Evolutionary conservation across 2,797 vertebrate species (phyloP), one percentile per base, ranked within the genome.

Genomic region (Eulemur rubriventer): DNA sequence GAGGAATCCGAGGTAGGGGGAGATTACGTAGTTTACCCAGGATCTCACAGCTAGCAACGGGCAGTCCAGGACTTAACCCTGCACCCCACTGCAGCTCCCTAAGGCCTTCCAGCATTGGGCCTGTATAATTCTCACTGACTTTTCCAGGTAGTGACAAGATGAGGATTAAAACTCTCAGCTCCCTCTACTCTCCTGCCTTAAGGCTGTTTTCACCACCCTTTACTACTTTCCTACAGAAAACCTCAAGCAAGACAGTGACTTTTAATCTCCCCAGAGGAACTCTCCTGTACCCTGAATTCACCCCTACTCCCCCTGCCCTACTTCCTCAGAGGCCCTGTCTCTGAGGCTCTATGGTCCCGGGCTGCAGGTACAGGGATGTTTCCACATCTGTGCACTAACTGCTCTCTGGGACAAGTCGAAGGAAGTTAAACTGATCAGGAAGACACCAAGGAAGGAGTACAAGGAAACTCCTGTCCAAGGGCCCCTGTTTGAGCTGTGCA

Each of bases 361-460:
- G 46, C 95, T 97, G 79, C 97, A 99, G 98, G 98, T 98, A 99
- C 94, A 99, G 99, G 99, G 99, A 99, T 96, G 98, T 98, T 99
- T 99, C 97, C 99, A 99, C 80, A 97, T 96, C 0, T 99, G 99
- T 93, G 98, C 98, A 91, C 98, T 98, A 96, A 96, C 97, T 0
- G 98, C 89, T 0, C 98, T 99, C 97, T 98, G 98, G 92, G 98
- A 99, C 95, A 99, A 99, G 98, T 98, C 98, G 97, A 97, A 98
- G 94, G 99, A 99, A 97, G 99, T 99, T 86, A 98, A 98, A 33
- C 98, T 98, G 6, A 86, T 98, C 98, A 99, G 99, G 98, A 99
- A 99, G 98, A 98, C 96, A 70, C 97, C 99, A 97, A 98, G 98
- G 98, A 99, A 98, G 98, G 98, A 99, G 97, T 99, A 98, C 95